A percentile compares a stretch with the other conserved stretches of the same genome.
phyloP scores from a whole-genome alignment of 2,888 invertebrate species.

The Drosophila yooni region DNA sequence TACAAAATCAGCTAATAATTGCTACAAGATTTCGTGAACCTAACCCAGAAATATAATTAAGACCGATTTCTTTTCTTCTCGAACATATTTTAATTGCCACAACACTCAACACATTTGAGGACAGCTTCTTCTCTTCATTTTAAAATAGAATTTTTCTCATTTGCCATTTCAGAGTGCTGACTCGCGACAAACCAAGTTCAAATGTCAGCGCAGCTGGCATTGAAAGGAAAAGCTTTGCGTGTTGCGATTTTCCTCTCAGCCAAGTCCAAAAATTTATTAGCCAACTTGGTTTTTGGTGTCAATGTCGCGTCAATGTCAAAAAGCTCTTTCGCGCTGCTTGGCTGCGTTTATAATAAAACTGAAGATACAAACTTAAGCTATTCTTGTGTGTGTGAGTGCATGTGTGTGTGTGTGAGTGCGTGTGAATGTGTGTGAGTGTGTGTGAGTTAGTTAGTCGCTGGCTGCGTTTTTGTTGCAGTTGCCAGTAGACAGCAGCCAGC shows the following conservation, averaged over 20 bases:
- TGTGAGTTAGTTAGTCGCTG: neutral
- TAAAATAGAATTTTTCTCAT: conserved; percentile 9
- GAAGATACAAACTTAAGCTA: conserved; percentile 2
- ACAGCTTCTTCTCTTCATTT: neutral
- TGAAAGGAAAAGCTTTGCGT: conserved; percentile 47
- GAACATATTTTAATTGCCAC: too few relatives aligned
- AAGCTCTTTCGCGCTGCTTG: conserved; percentile 38
- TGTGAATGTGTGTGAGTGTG: neutral
- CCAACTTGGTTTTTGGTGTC: conserved; percentile 66
- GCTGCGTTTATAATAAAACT: conserved; percentile 10
- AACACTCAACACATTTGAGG: neutral
- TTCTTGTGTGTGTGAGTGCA: neutral
- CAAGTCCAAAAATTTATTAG: conserved; percentile 60
- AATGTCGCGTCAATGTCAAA: conserved; percentile 78
- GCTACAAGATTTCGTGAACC: neutral
- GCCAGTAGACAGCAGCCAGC: conserved; percentile 32
- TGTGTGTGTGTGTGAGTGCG: conserved; percentile 10
- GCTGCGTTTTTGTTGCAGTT: conserved; percentile 44
- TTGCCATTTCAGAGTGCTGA: conserved; percentile 12
- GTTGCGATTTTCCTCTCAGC: conserved; percentile 39
- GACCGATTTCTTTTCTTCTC: neutral
- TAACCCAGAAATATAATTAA: neutral
- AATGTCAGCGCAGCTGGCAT: conserved; percentile 59
- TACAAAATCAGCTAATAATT: neutral
- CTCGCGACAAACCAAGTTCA: conserved; percentile 34